Evolutionary conservation across 2,888 invertebrate species (phyloP).

Genomic region (Oscheius sp.): DNA sequence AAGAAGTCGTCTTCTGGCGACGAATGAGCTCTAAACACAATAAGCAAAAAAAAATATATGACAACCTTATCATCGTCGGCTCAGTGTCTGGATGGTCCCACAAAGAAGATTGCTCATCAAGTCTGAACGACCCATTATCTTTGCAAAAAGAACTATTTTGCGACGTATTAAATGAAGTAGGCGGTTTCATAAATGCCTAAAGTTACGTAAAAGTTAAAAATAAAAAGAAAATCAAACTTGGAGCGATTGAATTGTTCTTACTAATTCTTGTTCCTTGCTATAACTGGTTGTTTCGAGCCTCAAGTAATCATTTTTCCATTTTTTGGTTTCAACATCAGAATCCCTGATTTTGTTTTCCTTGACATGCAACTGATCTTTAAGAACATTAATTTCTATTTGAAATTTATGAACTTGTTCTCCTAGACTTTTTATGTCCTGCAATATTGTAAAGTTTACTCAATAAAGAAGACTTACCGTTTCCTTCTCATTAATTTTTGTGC

Average conservation of each 20-base stretch:
- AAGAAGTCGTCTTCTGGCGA: too few relatives aligned
- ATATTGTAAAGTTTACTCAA: neutral
- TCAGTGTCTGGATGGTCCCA: too few relatives aligned
- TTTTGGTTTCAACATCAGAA: neutral
- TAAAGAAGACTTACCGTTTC: neutral
- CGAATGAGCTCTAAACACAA: too few relatives aligned
- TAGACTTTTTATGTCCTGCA: neutral
- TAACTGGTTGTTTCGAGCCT: neutral
- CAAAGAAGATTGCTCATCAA: too few relatives aligned
- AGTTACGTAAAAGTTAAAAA: too few relatives aligned
- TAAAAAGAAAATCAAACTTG: slow-evolving; percentile 7
- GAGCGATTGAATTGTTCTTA: neutral
- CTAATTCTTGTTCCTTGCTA: neutral
- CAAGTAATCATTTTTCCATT: slow-evolving; percentile 13
- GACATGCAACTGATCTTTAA: neutral
- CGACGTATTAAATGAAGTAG: too few relatives aligned
- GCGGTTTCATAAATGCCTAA: too few relatives aligned
- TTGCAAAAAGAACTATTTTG: too few relatives aligned
- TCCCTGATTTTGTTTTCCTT: neutral
- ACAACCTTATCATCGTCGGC: too few relatives aligned
- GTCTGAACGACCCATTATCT: too few relatives aligned
- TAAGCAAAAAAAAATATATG: too few relatives aligned
- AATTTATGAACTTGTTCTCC: neutral
- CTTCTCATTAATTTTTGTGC: neutral
- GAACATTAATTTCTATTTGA: neutral